Evolutionary conservation across 2,797 vertebrate species (phyloP), one percentile per base, ranked within the genome.

Genomic region (Mallotus villosus): DNA sequence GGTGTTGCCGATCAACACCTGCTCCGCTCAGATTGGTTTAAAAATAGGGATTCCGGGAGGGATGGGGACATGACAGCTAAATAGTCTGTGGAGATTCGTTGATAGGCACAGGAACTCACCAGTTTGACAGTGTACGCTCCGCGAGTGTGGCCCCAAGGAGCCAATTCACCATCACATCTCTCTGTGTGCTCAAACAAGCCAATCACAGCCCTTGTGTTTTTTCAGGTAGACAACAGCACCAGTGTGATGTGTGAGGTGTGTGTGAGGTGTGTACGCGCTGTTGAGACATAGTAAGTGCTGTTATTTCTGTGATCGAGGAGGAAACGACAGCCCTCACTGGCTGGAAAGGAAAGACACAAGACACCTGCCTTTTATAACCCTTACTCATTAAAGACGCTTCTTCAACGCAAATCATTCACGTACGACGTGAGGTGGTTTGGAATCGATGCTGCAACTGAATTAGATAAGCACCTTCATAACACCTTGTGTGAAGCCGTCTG

Each of bases 1-100:
- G 85, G 85, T 69, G 34, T 79, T 87, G 87, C 90, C 89, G 89
- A 85, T 93, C 91, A 92, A 73, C 92, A 93, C 91, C 92, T 92
- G 89, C 83, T 87, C 84, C 58, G 73, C 84, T 90, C 87, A 85
- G 73, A 87, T 88, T 86, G 77, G 66, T 89, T 88, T 89, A 88
- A 91, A 93, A 93, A 93, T 89, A 90, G 87, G 83, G 80, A 79
- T 85, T 85, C 83, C 80, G 58, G 84, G 80, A 79, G 86, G 80
- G 75, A 80, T 63, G 74, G 81, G 80, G 83, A 89, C 74, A 77
- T 90, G 91, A 92, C 90, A 90, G 90, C 87, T 92, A 92, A 93
- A 92, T 87, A 91, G 91, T 90, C 91, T 87, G 55, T 81, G 32
- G 91, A 92, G 92, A 89, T 85, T 85, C 14, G 12, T 84, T 91